Evolutionary conservation across 2,797 vertebrate genomes (phyloP), one percentile per base, ranked within the genome.

Genomic region (Enteromius paludinosus): DNA sequence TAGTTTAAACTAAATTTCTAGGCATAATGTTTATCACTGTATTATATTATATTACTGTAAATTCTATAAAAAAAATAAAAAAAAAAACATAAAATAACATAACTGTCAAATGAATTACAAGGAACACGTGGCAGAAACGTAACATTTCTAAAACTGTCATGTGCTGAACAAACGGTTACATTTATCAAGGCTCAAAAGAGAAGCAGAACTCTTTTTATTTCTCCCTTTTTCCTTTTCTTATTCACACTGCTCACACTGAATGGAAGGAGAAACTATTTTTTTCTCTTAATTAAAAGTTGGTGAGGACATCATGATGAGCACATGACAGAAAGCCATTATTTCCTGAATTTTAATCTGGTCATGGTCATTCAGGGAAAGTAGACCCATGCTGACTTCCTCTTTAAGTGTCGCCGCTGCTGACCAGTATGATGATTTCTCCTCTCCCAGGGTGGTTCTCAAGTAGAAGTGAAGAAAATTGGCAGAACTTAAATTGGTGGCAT

Each of bases 401-500:
- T 96, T 96, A 97, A 95, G 95, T 96, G 95, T 95, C 96, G 96
- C 96, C 94, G 95, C 96, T 93, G 94, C 95, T 92, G 96, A 94
- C 93, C 96, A 92, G 96, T 93, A 92, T 94, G 93, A 95, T 94
- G 93, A 92, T 93, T 95, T 95, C 93, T 92, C 87, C 89, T 94
- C 96, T 93, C 96, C 88, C 86, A 91, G 95, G 96, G 96, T 96
- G 95, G 95, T 95, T 95, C 94, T 96, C 95, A 94, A 96, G 96
- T 96, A 95, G 96, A 95, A 96, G 95, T 94, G 92, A 94, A 96
- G 95, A 94, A 96, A 96, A 97, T 97, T 98, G 97, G 95, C 95
- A 97, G 94, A 95, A 96, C 96, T 96, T 97, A 97, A 98, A 98
- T 98, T 97, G 96, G 96, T 97, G 95, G 95, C 93, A 93, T 97